phyloP scores from a whole-genome alignment of 2,113 vertebrate species.

The Ageneiosus marmoratus region DNA sequence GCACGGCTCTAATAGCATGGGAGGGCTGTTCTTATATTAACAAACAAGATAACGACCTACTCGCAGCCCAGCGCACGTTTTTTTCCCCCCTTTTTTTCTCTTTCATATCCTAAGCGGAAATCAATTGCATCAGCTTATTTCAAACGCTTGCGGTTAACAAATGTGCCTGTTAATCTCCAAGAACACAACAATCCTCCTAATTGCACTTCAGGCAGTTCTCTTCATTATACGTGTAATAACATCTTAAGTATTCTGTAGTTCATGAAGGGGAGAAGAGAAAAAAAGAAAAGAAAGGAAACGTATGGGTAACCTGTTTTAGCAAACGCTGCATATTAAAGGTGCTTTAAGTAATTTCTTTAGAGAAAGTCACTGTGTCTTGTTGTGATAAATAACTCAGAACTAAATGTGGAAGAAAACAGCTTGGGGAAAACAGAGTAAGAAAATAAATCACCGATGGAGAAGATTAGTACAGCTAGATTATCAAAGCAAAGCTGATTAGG shows the following conservation, averaged over 20 bases:
- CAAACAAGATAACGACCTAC: constrained; percentile 67
- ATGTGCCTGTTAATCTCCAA: background rate
- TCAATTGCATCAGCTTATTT: background rate
- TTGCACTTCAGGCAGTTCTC: background rate
- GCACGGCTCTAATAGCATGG: constrained; percentile 60
- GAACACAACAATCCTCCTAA: background rate
- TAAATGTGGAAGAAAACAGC: background rate
- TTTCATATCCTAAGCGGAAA: background rate
- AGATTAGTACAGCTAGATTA: background rate
- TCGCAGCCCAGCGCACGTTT: constrained; percentile 29
- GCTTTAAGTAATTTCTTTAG: background rate
- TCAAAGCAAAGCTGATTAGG: background rate
- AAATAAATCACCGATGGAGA: background rate
- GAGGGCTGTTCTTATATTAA: constrained; percentile 56
- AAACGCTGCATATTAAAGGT: background rate
- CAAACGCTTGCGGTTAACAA: background rate
- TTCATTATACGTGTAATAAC: constrained; percentile 10
- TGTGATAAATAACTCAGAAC: background rate
- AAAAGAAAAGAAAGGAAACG: background rate
- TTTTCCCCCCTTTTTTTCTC: background rate
- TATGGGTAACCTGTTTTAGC: background rate
- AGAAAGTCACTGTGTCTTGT: background rate
- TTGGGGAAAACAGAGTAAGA: no score
- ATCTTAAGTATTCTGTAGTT: background rate
- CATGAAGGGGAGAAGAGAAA: background rate